Evolutionary conservation across 1,140 invertebrate species (phyloP), one percentile per base, ranked within the genome.

Genomic region (Leptoteleia sp.): DNA sequence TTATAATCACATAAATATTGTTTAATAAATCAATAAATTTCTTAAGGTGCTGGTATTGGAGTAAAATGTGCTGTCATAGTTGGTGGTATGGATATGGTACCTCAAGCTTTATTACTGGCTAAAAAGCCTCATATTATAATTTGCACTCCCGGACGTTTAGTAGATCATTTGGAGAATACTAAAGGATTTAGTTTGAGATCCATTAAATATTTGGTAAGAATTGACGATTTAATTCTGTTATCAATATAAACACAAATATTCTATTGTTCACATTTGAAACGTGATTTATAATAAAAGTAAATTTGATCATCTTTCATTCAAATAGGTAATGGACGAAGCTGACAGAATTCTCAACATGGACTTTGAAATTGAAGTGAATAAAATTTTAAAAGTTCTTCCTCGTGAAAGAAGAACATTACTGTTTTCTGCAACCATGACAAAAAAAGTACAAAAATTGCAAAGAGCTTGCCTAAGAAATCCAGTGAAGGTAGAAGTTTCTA

Each of bases 351-450:
- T 99, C 0, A 98, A 98, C 84, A 96, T 98, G 95, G 97, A 98
- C 86, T 99, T 99, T 85, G 97, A 98, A 89, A 93, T 95, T 11
- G 97, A 99, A 91, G 93, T 99, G 1, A 96, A 99, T 86, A 99
- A 98, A 90, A 98, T 99, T 61, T 87, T 99, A 1, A 94, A 95
- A 84, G 96, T 95, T 0, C 95, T 99, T 72, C 97, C 97, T 0
- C 91, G 93, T 33, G 96, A 99, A 81, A 91, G 97, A 12, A 90
- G 93, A 54, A 99, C 97, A 0, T 95, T 95, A 77, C 86, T 99
- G 16, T 99, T 98, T 90, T 98, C 97, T 1, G 98, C 98, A 1
- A 99, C 98, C 12, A 99, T 99, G 98, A 99, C 97, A 0, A 98
- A 98, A 85, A 99, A 99, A 91, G 97, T 99, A 0, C 93, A 96